A percentile compares a stretch with the other conserved stretches of the same genome.
Conservation (phyloP, 2,113 vertebrate species). For the Datnioides undecimradiatus region DNA sequence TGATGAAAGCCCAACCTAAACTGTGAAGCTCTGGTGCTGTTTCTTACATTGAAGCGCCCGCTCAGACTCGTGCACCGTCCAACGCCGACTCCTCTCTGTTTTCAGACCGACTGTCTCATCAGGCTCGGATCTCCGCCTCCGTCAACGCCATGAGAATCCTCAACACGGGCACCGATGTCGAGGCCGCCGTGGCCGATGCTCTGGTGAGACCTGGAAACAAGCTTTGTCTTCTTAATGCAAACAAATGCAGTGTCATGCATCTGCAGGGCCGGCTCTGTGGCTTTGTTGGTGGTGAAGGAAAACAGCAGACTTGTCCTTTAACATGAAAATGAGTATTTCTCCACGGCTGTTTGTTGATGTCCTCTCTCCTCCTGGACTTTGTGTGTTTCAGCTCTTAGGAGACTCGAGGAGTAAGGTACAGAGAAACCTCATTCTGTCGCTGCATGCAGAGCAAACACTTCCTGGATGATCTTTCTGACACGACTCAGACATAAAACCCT, state of each 20-base stretch:
- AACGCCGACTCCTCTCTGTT: too few species aligned
- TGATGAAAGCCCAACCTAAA: not conserved
- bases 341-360: constrained; percentile 1
- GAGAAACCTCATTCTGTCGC: not conserved
- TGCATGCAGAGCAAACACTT: constrained; percentile 63
- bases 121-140: constrained; percentile 88
- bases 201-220: constrained; percentile 83
- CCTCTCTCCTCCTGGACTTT: constrained; percentile 50
- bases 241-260: too few species aligned
- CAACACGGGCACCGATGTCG: constrained; percentile 93
- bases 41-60: too few species aligned
- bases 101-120: constrained; percentile 89
- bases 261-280: too few species aligned
- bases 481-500: too few species aligned
- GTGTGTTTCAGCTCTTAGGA: constrained; percentile 93
- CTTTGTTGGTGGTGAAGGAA: too few species aligned
- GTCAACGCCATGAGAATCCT: constrained; percentile 95
- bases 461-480: too few species aligned
- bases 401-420: constrained; percentile 95
- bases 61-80: too few species aligned
- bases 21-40: not conserved
- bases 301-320: not conserved
- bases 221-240: not conserved
- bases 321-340: too few species aligned
- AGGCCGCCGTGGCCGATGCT: constrained; percentile 94